Base-by-base conservation (phyloP, 2,888 invertebrate genomes). In the Diarsia dahlii region DNA sequence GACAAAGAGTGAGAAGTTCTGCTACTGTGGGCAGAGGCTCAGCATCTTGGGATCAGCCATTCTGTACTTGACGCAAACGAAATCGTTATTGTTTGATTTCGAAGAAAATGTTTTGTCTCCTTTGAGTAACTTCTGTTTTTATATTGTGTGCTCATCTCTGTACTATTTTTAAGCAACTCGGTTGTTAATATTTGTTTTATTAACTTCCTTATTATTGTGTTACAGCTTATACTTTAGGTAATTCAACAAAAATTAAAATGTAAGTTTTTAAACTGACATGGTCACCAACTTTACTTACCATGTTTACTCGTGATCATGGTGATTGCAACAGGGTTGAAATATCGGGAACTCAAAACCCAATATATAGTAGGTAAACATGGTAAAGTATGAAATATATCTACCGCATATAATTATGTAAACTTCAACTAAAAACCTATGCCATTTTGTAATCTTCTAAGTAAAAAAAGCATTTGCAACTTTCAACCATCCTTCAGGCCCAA, bases 1-100 rank as follows among this genome's bases (percentile, higher is more conserved):
- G 86, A 90, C 92, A 90, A 91, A 86, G 78, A 89, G 77, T 78
- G 82, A 73, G 71, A 78, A 71, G 85, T 71, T 82, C 78, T 76
- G 92, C 92, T 92, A 92, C 92, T 89, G 90, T 89, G 71, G 69
- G 77, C 76, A 92, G 90, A 88, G 71, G 69, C 79, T 78, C 63
- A n/a, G 20, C 18, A 71, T 71, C 23, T 15, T 46, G 6, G 34
- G 45, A 45, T 46, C 34, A 46, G n/a, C 54, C 69, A 80, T 88
- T 74, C 81, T 81, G 56, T 71, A 79, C 74, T 88, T 91, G 88
- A 90, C 85, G 89, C 89, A 91, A 90, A 90, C 79, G 84, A 74
- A 80, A 85, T 67, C 60, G 45, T 73, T 64, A 74, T 82, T 82
- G 73, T 81, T 80, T 78, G 74, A 76, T 81, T 87, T 84, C 84